Conservation (phyloP, 2,888 invertebrate species). For the Polymixis lichenea region DNA sequence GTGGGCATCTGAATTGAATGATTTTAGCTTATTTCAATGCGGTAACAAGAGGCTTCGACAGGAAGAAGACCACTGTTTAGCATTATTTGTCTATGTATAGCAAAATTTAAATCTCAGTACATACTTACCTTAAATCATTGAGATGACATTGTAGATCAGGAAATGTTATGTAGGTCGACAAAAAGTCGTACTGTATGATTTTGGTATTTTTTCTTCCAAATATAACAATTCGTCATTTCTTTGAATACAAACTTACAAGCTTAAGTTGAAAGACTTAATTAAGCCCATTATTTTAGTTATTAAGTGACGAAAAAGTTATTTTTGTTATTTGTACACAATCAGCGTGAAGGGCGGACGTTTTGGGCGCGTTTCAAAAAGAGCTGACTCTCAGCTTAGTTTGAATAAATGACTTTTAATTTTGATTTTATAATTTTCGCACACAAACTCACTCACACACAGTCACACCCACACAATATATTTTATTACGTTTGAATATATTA, state of each 20-base stretch:
- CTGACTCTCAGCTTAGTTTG: no score
- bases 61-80: not conserved
- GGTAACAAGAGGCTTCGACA: not conserved
- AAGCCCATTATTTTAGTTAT: no score
- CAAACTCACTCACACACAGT: not conserved
- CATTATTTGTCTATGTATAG: not conserved
- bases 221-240: not conserved
- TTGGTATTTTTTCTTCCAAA: no score
- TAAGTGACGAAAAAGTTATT: no score
- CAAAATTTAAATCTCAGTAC: not conserved
- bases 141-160: not conserved
- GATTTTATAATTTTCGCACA: conserved; percentile 16
- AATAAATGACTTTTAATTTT: no score
- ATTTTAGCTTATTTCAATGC: not conserved
- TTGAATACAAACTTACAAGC: not conserved
- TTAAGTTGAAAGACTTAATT: not conserved
- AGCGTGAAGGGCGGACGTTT: no score
- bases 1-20: not conserved
- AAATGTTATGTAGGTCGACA: not conserved
- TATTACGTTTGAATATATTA: conserved; percentile 25
- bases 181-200: no score
- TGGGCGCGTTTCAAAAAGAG: no score
- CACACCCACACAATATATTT: conserved; percentile 2
- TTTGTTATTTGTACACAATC: conserved; percentile 3
- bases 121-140: not conserved